Base-by-base conservation (phyloP, 2,113 vertebrate genomes). In the Columba janthina region DNA sequence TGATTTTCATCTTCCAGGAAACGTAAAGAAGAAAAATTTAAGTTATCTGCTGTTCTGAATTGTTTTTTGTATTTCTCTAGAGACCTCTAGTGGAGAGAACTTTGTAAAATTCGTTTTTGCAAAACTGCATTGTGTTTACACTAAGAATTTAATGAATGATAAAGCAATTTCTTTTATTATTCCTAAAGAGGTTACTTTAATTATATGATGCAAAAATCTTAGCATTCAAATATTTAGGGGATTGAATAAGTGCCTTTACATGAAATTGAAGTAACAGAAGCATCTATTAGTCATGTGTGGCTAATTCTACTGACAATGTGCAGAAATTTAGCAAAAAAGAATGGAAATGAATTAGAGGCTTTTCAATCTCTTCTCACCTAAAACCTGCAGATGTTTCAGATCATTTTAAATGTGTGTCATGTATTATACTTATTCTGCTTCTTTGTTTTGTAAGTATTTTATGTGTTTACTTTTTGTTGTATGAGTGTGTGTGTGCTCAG, bases 71-170 rank as follows among this genome's bases (percentile, higher is more conserved):
- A 93, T 97, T 97, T 98, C 97, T 98, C 94, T 97, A 93, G 98
- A 96, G 98, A 97, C 98, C 97, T 97, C 98, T 98, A 97, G 98
- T 98, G 98, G 98, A 97, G 51, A 96, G 71, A 96, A 65, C 26
- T 36, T 9, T 83, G 44, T 50, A 94, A 65, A 54, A 38, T 36
- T 60, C 2, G 1, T 78, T 61, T 88, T 82, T 69, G 31, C 28
- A 67, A 65, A 93, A 15, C 15, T 24, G 4, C 6, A 6, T 38
- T 36, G 4, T 61, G 22, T 29, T 82, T 46, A 44, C 15, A 4
- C 5, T 64, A 61, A 34, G 10, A 74, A 44, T 53, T 50, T 64
- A 29, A 14, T 57, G 11, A 53, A 58, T 46, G 7, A 85, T 51
- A 82, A 93, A 66, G 6, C 3, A 73, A 60, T 42, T 36, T 1